Base-by-base conservation (phyloP, 2,888 invertebrate species). In the Melipona bicolor region DNA sequence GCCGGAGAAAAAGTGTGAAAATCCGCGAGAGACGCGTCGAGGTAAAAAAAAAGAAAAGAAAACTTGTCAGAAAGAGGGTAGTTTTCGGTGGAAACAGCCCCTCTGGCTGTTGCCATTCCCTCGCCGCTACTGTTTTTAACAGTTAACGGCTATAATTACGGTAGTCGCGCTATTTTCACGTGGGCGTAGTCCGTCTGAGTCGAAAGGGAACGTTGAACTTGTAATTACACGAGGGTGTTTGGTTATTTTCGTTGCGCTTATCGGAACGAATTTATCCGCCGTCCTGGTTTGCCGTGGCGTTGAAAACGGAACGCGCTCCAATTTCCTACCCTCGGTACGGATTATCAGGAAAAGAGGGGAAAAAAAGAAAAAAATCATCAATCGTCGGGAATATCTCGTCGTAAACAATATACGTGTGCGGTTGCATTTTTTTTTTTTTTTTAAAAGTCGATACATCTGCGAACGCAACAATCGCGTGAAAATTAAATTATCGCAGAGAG, bases 201-300 rank as follows among this genome's bases (percentile, higher is more conserved):
- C 52, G 9, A 24, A 24, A 67, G 64, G 69, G 83, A 62, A 62
- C 68, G 69, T 69, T 65, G 77, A 74, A 84, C 83, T 67, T 70
- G 59, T 15, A 24, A 67, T 56, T 27, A 36, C 24, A 43, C 50
- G 70, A n/a, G 52, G 61, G 5, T 36, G 15, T 17, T 21, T 24
- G 61, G 67, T 81, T 79, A 81, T 81, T 79, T 73, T 72, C 59
- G 71, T 67, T 54, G 43, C 24, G 79, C 59, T 67, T 54, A 61
- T 67, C 67, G 78, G 36, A 36, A 67, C 80, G 71, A 71, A 67
- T 61, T 68, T 61, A 50, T 24, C 67, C 67, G 32, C 32, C 62
- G 77, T 5, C 70, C 77, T 62, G 54, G 79, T n/a, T 79, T 79
- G 50, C n/a, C 68, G 61, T 32, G 27, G 59, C 68, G 77, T 13